Evolutionary conservation across 37 sponge, comb jelly and placozoan genomes (phyloP), one percentile per base, ranked within the genome.

Genomic region (Spongia lamella): DNA sequence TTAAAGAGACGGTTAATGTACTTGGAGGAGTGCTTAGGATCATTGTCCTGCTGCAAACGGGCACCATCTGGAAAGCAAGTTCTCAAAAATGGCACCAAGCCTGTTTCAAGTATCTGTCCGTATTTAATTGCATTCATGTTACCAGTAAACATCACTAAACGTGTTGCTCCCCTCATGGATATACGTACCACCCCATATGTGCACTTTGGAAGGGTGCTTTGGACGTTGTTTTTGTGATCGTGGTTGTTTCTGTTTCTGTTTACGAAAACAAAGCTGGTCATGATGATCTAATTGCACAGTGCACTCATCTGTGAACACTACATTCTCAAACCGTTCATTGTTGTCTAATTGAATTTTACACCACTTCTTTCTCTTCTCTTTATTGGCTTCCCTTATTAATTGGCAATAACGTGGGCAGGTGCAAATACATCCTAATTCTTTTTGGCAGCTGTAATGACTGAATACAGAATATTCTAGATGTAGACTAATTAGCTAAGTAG

Each of bases 121-220:
- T 50, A 82, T 26, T 37, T 60, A 19, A 40, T 72, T 1, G 65
- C 51, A 2, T n/a, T 73, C 82, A 73, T 72, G 38, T 65, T 82
- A 2, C 82, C 82, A 6, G 66, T 51, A 56, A 82, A 82, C 53
- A 82, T 62, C 29, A 73, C 82, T 30, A 82, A 27, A 29, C 35
- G 26, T 1, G 79, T 79, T 30, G 80, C 80, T 34, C 82, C 82
- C 30, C 38, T 38, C 35, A 35, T 43, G 37, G 65, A 70, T 30
- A 82, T 82, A 15, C 82, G n/a, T n/a, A n/a, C n/a, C 74, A 59
- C 66, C 74, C 74, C 82, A 82, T 7, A 82, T 38, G 35, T 72
- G 73, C 24, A 72, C 61, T 27, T 72, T 73, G 20, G 59, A 22
- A 37, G n/a, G n/a, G n/a, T n/a, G n/a, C n/a, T n/a, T n/a, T n/a